Evolutionary conservation across 2,113 vertebrate genomes (phyloP), one percentile per base, ranked within the genome.

Genomic region (Pungitius pungitius): DNA sequence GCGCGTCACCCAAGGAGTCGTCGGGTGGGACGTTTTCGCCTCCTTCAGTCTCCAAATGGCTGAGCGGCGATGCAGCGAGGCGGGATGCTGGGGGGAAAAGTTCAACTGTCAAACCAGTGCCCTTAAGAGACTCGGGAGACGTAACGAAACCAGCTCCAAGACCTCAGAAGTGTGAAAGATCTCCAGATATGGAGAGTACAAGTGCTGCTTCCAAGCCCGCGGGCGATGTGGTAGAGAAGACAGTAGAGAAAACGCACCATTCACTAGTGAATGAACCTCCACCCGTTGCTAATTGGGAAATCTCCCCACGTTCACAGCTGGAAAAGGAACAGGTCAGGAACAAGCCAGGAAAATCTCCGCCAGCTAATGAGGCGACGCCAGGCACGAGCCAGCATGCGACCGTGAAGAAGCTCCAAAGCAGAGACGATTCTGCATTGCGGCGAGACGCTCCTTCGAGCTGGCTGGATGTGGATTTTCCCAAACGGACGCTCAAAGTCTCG

Each of bases 381-480:
- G 66, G 76, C n/a, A 7, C 69, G 64, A 43, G 47, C 33, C 62
- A 81, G 47, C 85, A 64, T 69, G 87, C 86, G 73, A 60, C 89
- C 73, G 84, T 83, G 15, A 86, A 78, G 45, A 83, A 81, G 51
- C 78, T 78, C 51, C 75, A 67, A 4, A 70, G 69, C 77, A 83
- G 65, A 54, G 85, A 82, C 1, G 77, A 83, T 68, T 22, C 83
- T 18, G 79, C 89, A 3, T 73, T 40, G 8, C 0, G 3, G 22
- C 85, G 71, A 43, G 69, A 89, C 6, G 65, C 82, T 13, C 93
- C 93, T n/a, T 87, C 92, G 1, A 86, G 76, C 64, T 90, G 85
- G 80, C 56, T 90, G 18, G 92, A 93, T 59, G 77, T 93, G 52
- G 93, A 93, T 67, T 86, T 93, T 8, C 80, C 78, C 1, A 67